Evolutionary conservation across 1,140 invertebrate species (phyloP).

Genomic region (Diachasma alloeum): DNA sequence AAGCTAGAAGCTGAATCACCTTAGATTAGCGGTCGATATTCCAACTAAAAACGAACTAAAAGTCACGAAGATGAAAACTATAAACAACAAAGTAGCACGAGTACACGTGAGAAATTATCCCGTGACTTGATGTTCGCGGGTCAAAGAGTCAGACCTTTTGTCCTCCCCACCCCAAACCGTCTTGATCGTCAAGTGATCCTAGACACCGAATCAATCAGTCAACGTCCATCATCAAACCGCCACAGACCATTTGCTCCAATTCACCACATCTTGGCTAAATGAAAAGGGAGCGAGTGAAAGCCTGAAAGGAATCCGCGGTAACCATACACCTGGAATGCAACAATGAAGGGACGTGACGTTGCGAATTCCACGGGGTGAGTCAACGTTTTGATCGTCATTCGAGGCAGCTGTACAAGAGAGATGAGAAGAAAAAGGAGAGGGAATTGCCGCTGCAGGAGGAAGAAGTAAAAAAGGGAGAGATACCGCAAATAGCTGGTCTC

Average conservation of each 20-base stretch:
- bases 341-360: slow-evolving; percentile 21
- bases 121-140: not conserved
- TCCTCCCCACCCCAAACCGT: not conserved
- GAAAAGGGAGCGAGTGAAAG: not conserved
- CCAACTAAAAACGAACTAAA: too few relatives aligned
- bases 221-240: too few relatives aligned
- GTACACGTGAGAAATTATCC: not conserved
- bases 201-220: too few relatives aligned
- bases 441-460: slow-evolving; percentile 10
- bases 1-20: too few relatives aligned
- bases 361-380: slow-evolving; percentile 23
- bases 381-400: not conserved
- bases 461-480: slow-evolving; percentile 29
- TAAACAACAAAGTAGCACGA: not conserved
- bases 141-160: not conserved
- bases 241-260: too few relatives aligned
- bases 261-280: not conserved
- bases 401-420: not conserved
- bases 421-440: slow-evolving; percentile 9
- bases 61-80: too few relatives aligned
- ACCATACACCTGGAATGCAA: not conserved
- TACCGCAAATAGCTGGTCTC: not conserved
- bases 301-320: not conserved
- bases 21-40: too few relatives aligned
- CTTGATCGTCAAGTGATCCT: too few relatives aligned